Evolutionary conservation across 2,888 invertebrate genomes (phyloP).

Genomic region (Rhimphoctona megacephalus): DNA sequence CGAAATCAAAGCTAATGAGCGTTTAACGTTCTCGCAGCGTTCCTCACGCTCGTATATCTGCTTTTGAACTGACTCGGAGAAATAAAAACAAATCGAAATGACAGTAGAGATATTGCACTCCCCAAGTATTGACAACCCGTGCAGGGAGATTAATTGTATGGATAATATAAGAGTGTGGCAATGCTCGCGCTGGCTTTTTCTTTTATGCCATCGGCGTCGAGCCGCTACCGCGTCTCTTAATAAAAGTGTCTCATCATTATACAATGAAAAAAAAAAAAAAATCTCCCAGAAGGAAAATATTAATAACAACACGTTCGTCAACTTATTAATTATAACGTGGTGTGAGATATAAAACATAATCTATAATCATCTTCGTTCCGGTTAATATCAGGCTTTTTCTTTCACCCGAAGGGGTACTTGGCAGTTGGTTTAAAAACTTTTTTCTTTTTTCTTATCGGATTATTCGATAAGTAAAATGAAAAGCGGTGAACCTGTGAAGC

Average conservation of each 20-base stretch:
- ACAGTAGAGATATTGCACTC: neutral
- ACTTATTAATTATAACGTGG: neutral
- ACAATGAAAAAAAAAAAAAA: neutral
- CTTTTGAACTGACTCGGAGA: neutral
- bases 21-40: neutral
- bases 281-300: neutral
- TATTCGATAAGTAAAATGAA: no score
- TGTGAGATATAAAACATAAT: neutral
- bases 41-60: neutral
- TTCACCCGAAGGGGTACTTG: neutral
- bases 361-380: neutral
- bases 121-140: neutral
- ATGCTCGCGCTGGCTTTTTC: no score
- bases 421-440: neutral
- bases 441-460: no score
- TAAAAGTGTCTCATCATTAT: neutral
- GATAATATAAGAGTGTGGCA: no score
- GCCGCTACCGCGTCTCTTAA: no score
- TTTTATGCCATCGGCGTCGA: no score
- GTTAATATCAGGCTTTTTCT: neutral
- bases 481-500: no score
- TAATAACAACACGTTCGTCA: neutral
- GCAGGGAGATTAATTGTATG: neutral
- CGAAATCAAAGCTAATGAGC: neutral
- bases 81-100: no score